Conservation (phyloP, 2,113 vertebrate species). For the Callionymus lyra region DNA sequence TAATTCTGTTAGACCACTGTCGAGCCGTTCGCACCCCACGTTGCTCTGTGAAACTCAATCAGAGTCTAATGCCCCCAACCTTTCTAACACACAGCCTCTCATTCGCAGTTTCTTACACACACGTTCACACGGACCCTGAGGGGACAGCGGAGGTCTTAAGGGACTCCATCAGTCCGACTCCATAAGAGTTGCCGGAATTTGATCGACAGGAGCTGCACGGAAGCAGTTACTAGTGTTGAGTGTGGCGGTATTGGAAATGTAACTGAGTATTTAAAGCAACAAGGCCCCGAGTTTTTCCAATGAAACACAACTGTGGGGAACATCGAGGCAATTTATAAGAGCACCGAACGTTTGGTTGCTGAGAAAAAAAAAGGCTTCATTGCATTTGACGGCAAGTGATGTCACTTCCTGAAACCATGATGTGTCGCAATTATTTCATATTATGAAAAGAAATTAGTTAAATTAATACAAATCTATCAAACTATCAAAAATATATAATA, state of each 20-base stretch:
- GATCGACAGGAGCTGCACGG: slow-evolving; percentile 34
- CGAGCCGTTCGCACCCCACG: slow-evolving; percentile 86
- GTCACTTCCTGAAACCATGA: too few species aligned
- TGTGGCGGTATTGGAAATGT: slow-evolving; percentile 5
- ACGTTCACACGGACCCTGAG: slow-evolving; percentile 32
- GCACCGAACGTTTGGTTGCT: too few species aligned
- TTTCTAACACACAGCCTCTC: slow-evolving; percentile 33
- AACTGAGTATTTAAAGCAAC: too few species aligned
- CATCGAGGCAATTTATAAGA: too few species aligned
- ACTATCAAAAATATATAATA: too few species aligned
- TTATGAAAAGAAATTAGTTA: slow-evolving; percentile 1
- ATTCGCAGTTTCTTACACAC: slow-evolving; percentile 35
- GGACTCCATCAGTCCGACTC: slow-evolving; percentile 40
- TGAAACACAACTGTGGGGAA: too few species aligned
- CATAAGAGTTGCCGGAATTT: slow-evolving; percentile 43
- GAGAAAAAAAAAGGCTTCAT: too few species aligned
- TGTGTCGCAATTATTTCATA: too few species aligned
- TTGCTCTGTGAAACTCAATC: slow-evolving; percentile 92
- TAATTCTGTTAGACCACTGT: slow-evolving; percentile 99
- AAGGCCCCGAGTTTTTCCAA: too few species aligned
- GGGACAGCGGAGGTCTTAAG: slow-evolving; percentile 42
- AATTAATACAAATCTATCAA: too few species aligned
- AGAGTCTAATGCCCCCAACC: slow-evolving; percentile 66
- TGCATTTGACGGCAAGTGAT: too few species aligned
- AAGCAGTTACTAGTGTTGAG: slow-evolving; percentile 19